Percentiles rank a stretch among this genome's conserved stretches.
phyloP scores from a whole-genome alignment of 2,888 invertebrate species.

The Pyrrhia umbra region DNA sequence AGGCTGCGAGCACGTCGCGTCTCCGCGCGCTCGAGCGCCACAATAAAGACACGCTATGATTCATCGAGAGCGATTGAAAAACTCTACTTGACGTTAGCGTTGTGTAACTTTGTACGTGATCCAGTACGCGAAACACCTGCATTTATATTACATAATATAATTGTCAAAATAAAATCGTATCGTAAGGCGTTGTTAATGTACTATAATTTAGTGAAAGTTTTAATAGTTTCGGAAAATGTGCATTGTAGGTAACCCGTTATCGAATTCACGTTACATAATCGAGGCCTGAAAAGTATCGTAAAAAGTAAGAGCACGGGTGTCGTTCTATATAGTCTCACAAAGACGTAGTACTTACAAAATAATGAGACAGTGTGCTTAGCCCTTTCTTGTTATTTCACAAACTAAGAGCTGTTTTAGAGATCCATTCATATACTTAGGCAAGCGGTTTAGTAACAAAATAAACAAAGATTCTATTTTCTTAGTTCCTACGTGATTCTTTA shows the following conservation, averaged over 20 bases:
- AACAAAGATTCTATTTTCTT: constrained; percentile 6
- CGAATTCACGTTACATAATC: constrained; percentile 42
- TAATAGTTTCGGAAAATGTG: constrained; percentile 60
- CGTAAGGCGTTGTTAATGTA: constrained; percentile 73
- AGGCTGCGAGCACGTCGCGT: constrained; percentile 71
- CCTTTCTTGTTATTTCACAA: constrained; percentile 26
- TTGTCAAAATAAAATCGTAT: constrained; percentile 85
- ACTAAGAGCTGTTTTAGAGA: constrained; percentile 39
- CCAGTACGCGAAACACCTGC: constrained; percentile 79
- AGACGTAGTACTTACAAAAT: constrained; percentile 18
- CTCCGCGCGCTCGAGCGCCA: constrained; percentile 40
- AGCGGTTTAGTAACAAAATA: constrained; percentile 28
- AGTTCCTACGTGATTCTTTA: neutral
- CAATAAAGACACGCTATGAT: constrained; percentile 74
- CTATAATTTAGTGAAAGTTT: constrained; percentile 85
- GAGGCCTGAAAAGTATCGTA: constrained; percentile 26
- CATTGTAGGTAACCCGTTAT: constrained; percentile 54
- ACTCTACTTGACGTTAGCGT: constrained; percentile 81
- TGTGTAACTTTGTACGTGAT: constrained; percentile 88
- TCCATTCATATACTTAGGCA: constrained; percentile 11
- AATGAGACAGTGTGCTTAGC: constrained; percentile 30
- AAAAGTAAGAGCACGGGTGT: neutral
- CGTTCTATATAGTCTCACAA: neutral
- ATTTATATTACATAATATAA: constrained; percentile 84
- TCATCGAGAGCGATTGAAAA: constrained; percentile 81